A percentile compares a stretch with the other conserved stretches of the same genome.
Conservation (phyloP, 2,888 invertebrate species). For the Micoletzkya japonica region DNA sequence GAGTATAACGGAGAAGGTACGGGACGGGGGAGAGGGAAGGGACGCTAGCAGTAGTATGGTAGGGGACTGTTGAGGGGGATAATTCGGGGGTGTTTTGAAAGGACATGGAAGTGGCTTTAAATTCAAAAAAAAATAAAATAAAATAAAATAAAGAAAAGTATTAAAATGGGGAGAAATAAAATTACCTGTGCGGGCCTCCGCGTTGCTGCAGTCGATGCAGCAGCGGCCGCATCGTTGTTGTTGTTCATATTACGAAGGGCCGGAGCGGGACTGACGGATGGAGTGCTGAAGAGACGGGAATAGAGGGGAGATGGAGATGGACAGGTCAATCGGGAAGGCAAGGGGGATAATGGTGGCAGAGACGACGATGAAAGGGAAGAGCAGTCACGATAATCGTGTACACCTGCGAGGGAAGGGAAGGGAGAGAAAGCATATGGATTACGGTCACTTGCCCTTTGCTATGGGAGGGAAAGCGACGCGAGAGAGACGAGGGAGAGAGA, state of each 20-base stretch:
- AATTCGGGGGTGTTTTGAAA: no score
- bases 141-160: no score
- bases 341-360: background rate
- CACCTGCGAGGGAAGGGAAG: background rate
- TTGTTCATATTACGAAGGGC: slow-evolving; percentile 28
- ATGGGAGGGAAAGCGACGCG: background rate
- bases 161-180: no score
- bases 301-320: background rate
- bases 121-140: no score
- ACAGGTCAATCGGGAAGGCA: background rate
- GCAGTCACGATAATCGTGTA: background rate
- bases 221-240: slow-evolving; percentile 10
- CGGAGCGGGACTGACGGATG: no score
- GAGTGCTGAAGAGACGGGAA: background rate
- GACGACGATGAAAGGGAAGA: background rate
- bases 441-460: background rate
- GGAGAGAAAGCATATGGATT: background rate
- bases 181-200: background rate
- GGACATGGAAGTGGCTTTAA: no score
- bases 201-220: slow-evolving; percentile 26
- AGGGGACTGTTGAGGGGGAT: no score
- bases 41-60: no score
- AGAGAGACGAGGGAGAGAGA: background rate
- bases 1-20: background rate
- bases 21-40: background rate